These are phyloP conservation scores for Takifugu flavidus DNA, from an alignment of 2,113 vertebrate genomes.

Conservation along the genomic window DNA sequence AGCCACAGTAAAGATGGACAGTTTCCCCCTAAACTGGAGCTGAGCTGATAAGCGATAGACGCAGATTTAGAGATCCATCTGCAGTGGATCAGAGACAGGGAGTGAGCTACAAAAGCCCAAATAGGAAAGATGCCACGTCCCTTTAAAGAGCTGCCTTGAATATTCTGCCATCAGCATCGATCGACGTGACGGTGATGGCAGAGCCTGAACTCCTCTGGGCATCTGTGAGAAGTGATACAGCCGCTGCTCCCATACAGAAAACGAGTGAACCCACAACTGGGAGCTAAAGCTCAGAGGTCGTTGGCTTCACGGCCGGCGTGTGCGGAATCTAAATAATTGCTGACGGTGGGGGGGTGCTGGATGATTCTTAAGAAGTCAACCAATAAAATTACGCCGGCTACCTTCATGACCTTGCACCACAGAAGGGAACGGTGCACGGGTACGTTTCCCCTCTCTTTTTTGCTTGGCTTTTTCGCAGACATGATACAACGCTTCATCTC, in stretches of 20 bases:
- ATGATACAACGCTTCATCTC: too few relatives aligned
- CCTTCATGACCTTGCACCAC: neutral
- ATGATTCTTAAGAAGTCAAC: conserved; percentile 12
- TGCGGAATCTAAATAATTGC: conserved; percentile 42
- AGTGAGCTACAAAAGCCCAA: too few relatives aligned
- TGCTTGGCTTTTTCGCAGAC: too few relatives aligned
- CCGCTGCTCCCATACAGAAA: conserved; percentile 30
- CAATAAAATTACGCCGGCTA: neutral
- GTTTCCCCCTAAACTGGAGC: too few relatives aligned
- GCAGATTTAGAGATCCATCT: too few relatives aligned
- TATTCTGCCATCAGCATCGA: neutral
- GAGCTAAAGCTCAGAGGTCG: conserved; percentile 44
- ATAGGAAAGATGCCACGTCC: too few relatives aligned
- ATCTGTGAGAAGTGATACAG: conserved; percentile 16
- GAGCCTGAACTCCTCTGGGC: conserved; percentile 1
- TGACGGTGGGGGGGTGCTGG: conserved; percentile 17
- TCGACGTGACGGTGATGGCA: conserved; percentile 2
- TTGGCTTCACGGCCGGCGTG: conserved; percentile 11
- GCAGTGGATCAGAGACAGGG: too few relatives aligned
- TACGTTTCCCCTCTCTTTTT: too few relatives aligned
- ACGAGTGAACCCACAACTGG: conserved; percentile 36
- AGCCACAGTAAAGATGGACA: too few relatives aligned
- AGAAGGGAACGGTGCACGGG: neutral
- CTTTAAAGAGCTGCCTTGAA: neutral
- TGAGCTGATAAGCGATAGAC: too few relatives aligned